phyloP scores from a whole-genome alignment of 2,113 vertebrate species.

The Falcunculus frontatus region DNA sequence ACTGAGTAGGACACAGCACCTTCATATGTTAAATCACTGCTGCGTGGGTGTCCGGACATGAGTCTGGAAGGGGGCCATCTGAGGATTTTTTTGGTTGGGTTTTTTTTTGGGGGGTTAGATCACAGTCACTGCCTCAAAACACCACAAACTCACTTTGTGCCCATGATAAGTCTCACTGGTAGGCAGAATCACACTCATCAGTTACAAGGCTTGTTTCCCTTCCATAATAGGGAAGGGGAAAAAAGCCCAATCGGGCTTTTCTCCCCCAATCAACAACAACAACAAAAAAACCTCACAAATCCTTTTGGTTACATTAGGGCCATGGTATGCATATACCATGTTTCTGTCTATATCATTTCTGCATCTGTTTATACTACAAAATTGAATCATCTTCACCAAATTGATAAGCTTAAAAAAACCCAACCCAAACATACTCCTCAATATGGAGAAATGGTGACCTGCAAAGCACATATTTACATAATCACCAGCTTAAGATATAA shows the following conservation, averaged over 20 bases:
- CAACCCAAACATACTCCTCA: not conserved
- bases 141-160: not conserved
- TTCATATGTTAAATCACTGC: not conserved
- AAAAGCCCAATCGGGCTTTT: not conserved
- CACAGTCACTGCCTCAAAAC: not conserved
- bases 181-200: not conserved
- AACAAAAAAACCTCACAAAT: not conserved
- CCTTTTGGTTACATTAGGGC: not conserved
- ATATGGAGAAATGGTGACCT: not conserved
- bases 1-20: not conserved
- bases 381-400: not conserved
- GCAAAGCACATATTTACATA: not conserved
- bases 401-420: not conserved
- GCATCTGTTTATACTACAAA: not conserved
- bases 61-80: not conserved
- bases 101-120: not conserved
- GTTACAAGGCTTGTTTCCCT: not conserved
- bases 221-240: not conserved
- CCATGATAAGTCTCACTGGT: not conserved
- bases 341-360: not conserved
- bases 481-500: not conserved
- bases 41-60: not conserved
- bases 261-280: fast-evolving
- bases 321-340: not conserved
- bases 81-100: not conserved